These are phyloP conservation scores for Oncorhynchus tshawytscha DNA, from an alignment of 2,113 vertebrate genomes.

Conservation along the genomic window DNA sequence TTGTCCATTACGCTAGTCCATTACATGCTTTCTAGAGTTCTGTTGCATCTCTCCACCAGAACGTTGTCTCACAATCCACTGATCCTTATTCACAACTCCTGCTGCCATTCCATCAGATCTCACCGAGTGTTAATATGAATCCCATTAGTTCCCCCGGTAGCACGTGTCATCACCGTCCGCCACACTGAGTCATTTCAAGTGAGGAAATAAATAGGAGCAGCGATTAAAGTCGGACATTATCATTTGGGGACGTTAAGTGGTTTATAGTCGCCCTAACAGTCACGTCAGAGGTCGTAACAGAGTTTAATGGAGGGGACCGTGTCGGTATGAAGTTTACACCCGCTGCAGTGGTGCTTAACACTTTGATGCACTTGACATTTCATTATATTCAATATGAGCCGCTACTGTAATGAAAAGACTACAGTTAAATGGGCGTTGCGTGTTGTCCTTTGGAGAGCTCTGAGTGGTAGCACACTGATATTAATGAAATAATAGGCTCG, in stretches of 20 bases:
- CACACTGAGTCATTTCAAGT: too few species aligned
- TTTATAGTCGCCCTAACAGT: conserved; percentile 33
- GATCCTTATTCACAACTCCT: not conserved
- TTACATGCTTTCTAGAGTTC: not conserved
- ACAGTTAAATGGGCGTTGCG: not conserved
- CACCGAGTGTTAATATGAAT: not conserved
- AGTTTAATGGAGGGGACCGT: too few species aligned
- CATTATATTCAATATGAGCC: conserved; percentile 18
- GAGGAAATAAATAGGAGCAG: not conserved
- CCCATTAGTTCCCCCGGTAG: too few species aligned
- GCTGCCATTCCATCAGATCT: not conserved
- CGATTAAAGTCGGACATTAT: conserved; percentile 46
- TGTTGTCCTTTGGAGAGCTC: not conserved
- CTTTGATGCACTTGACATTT: conserved; percentile 17
- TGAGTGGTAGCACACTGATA: not conserved
- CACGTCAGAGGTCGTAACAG: not conserved
- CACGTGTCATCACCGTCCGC: too few species aligned
- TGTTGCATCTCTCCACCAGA: not conserved
- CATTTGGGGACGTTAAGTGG: conserved; percentile 31
- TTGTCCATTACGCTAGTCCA: not conserved
- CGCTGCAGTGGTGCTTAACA: conserved; percentile 16
- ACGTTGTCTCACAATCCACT: too few species aligned
- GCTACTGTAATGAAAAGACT: conserved; percentile 16
- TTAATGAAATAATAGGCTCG: not conserved
- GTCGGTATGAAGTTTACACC: too few species aligned